phyloP scores from a whole-genome alignment of 2,113 vertebrate genomes.

The Chrysemys picta region DNA sequence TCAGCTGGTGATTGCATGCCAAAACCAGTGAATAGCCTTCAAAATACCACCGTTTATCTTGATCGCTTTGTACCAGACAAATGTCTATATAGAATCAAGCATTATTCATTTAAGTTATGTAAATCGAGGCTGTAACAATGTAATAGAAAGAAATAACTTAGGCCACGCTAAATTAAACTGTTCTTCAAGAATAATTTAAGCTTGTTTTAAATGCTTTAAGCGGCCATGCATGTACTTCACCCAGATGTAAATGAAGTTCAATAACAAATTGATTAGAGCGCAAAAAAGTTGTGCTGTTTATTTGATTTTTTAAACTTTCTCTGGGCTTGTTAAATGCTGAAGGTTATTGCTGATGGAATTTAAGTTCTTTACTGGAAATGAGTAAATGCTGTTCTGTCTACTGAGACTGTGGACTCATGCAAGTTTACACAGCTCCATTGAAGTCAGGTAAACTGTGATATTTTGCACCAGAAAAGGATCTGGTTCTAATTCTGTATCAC shows the following conservation, averaged over 20 bases:
- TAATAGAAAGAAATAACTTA: slow-evolving; percentile 24
- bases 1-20: neutral
- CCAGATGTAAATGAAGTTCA: neutral
- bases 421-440: neutral
- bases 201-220: neutral
- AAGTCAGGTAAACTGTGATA: neutral
- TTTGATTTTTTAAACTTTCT: neutral
- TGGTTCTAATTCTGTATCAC: rapidly evolving
- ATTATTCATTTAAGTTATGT: neutral
- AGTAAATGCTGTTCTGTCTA: rapidly evolving
- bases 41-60: slow-evolving; percentile 10
- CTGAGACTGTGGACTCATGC: neutral
- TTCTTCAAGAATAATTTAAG: neutral
- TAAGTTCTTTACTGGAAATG: neutral
- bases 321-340: neutral
- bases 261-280: neutral
- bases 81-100: neutral
- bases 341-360: neutral
- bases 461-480: neutral
- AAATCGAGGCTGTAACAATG: neutral
- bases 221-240: neutral
- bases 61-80: neutral
- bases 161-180: neutral
- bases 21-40: neutral
- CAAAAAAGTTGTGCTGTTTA: neutral